These are phyloP conservation scores for Coccyzus lansbergi DNA, from an alignment of 2,797 vertebrate species.

Conservation along the genomic window DNA sequence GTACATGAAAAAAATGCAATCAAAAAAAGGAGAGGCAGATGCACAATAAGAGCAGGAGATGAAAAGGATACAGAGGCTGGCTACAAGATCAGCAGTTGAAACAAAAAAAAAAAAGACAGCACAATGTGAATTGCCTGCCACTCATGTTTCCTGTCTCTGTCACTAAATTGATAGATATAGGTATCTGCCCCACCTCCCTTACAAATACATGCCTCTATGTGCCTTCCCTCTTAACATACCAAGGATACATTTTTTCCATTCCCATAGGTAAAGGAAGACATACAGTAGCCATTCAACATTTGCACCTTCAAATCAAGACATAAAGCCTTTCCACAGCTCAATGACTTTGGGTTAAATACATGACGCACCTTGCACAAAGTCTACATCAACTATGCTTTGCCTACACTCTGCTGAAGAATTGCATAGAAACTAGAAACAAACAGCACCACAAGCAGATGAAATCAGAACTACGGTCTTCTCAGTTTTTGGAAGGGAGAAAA, in stretches of 20 bases:
- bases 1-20: background rate
- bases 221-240: background rate
- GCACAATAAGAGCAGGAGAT: background rate
- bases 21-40: background rate
- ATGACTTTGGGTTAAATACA: background rate
- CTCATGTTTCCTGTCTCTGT: background rate
- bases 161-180: background rate
- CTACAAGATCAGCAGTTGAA: background rate
- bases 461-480: background rate
- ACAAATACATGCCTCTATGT: background rate
- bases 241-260: background rate
- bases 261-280: background rate
- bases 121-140: background rate
- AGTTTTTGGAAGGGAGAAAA: background rate
- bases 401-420: background rate
- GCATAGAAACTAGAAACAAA: background rate
- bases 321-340: rapidly evolving
- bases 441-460: background rate
- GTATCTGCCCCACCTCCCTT: background rate
- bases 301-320: background rate
- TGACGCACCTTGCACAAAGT: rapidly evolving
- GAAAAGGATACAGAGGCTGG: background rate
- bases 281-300: background rate
- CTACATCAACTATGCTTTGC: background rate
- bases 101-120: background rate